Base-by-base conservation (phyloP, 2,797 vertebrate species). In the Xiphorhynchus erythropygius region DNA sequence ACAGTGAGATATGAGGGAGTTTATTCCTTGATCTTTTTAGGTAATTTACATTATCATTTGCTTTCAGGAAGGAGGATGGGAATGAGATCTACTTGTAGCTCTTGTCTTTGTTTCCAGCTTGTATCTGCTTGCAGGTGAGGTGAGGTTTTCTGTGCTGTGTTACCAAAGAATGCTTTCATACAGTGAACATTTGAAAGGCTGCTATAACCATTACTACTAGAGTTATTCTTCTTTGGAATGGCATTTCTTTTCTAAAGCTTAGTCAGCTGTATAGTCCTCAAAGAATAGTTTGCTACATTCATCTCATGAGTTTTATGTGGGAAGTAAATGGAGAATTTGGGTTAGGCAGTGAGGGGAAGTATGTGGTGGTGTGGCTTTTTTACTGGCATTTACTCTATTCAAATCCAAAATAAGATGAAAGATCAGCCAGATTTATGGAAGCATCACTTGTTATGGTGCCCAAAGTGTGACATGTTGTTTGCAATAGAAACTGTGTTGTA, bases 261-360 rank as follows among this genome's bases (percentile, higher is more conserved):
- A 27, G 14, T 78, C 57, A 53, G n/a, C 18, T 27, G 7, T 41
- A 5, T 11, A 25, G 49, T 56, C 32, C 37, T 75, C 15, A 28
- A 64, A 52, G 33, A 68, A 50, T 10, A 75, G n/a, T 80, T 85
- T 70, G 19, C 46, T 68, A 28, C 42, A 9, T 76, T 57, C 0
- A 16, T 59, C 0, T 0, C 6, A 0, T 21, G 46, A 62, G 19
- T 89, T 78, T 75, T 65, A 13, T 30, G 23, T 67, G n/a, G n/a
- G 10, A 80, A 59, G 28, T 18, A 28, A 53, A 46, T n/a, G 46
- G 62, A 78, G 25, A 78, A 19, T 19, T 37, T 7, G 14, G 23
- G 33, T 68, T 73, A 75, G 16, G n/a, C 55, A 71, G 27, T 7
- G 47, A 70, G 37, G 30, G 30, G 33, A 77, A 28, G 10, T 18